A percentile compares a stretch with the other conserved stretches of the same genome.
Conservation (phyloP, 2,113 vertebrate species). For the Lasiurus borealis region DNA sequence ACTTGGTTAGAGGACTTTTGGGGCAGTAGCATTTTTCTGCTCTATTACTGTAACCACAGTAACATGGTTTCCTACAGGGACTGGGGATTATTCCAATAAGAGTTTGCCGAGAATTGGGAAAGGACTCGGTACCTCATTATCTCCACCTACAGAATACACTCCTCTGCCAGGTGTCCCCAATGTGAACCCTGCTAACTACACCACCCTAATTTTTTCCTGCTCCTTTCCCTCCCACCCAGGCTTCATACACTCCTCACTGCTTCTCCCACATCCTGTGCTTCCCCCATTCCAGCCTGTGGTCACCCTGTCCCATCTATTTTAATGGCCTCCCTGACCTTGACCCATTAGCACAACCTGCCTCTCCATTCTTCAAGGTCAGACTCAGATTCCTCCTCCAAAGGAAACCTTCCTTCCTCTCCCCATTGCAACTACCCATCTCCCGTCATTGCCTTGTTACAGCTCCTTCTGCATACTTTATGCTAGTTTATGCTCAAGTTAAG, state of each 20-base stretch:
- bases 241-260: background rate
- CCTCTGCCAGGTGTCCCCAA: background rate
- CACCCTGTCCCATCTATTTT: background rate
- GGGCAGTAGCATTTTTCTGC: background rate
- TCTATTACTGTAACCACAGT: background rate
- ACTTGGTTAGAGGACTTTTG: background rate
- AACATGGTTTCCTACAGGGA: background rate
- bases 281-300: background rate
- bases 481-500: background rate
- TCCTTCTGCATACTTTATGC: background rate
- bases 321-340: background rate
- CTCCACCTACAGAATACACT: background rate
- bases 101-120: background rate
- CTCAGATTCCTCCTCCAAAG: background rate
- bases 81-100: background rate
- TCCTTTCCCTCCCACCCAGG: rapidly evolving
- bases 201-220: background rate
- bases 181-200: no score
- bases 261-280: background rate
- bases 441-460: background rate
- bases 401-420: background rate
- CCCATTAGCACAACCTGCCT: background rate
- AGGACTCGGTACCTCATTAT: background rate
- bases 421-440: background rate
- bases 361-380: background rate